phyloP scores from a whole-genome alignment of 2,888 invertebrate species.

The Chloroclysta siterata region DNA sequence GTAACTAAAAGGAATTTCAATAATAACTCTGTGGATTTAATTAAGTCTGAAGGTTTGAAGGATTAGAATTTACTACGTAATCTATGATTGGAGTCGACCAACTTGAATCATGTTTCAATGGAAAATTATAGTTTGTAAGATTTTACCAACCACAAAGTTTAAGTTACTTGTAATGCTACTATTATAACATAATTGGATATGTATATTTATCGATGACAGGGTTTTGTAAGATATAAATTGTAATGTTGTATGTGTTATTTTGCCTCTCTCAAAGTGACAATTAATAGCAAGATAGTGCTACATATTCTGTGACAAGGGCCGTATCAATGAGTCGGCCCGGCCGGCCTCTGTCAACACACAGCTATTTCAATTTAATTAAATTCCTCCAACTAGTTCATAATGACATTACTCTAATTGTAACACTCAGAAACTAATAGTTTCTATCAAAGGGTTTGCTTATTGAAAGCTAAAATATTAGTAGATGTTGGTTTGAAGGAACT shows the following conservation, averaged over 20 bases:
- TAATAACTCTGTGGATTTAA: conserved; percentile 33
- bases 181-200: too few relatives aligned
- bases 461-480: background rate
- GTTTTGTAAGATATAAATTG: too few relatives aligned
- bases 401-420: conserved; percentile 16
- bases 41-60: conserved; percentile 44
- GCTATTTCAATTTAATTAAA: conserved; percentile 58
- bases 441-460: conserved; percentile 17
- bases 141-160: too few relatives aligned
- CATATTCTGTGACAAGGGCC: conserved; percentile 25
- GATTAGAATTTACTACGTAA: conserved; percentile 27
- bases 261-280: background rate
- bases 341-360: conserved; percentile 51
- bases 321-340: conserved; percentile 13
- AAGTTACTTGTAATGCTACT: too few relatives aligned
- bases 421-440: conserved; percentile 20
- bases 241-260: too few relatives aligned
- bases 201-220: too few relatives aligned
- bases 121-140: too few relatives aligned
- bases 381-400: conserved; percentile 33
- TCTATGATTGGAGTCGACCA: conserved; percentile 33
- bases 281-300: background rate
- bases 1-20: conserved; percentile 34
- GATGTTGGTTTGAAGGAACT: conserved; percentile 9
- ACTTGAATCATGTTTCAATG: background rate